Evolutionary conservation across 2,888 invertebrate genomes (phyloP), one percentile per base, ranked within the genome.

Genomic region (Pegoplata infirma): DNA sequence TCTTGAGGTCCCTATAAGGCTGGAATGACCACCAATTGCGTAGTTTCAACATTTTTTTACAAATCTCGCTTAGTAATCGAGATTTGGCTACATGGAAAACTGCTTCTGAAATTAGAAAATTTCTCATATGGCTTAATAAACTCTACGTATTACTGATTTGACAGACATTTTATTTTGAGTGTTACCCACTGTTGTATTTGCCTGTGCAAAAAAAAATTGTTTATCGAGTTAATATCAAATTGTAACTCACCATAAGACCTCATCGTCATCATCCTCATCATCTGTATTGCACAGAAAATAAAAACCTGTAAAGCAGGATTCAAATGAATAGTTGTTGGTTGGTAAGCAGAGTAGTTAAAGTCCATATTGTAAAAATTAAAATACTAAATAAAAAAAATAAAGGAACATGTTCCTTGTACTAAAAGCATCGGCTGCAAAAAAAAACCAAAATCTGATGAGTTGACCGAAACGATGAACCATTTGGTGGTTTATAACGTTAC

Each of bases 161-260:
- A n/a, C n/a, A n/a, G n/a, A n/a, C n/a, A n/a, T n/a, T n/a, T n/a
- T n/a, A n/a, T n/a, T n/a, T n/a, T n/a, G n/a, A n/a, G n/a, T n/a
- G 85, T 88, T 86, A 88, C 89, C 87, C 86, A 88, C 88, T 88
- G 86, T 85, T 83, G n/a, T n/a, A n/a, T n/a, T n/a, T n/a, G n/a
- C n/a, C 28, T 25, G 25, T 51, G 49, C n/a, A n/a, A n/a, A n/a
- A 63, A 44, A 49, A 86, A 87, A 87, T 85, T 86, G 84, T 87
- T 87, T 87, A 87, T 87, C 87, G 87, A 86, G 86, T 86, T 86
- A 85, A 86, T 86, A 87, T 87, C 86, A 87, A 87, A 87, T 85
- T 87, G 86, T 86, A 75, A 63, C 61, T 66, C 75, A 66, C 56
- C 74, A 74, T 74, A 66, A 71, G 40, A 69, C 66, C 67, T 56